These are phyloP conservation scores for Drosophila stalkeri DNA, from an alignment of 2,888 invertebrate species.

Conservation along the genomic window DNA sequence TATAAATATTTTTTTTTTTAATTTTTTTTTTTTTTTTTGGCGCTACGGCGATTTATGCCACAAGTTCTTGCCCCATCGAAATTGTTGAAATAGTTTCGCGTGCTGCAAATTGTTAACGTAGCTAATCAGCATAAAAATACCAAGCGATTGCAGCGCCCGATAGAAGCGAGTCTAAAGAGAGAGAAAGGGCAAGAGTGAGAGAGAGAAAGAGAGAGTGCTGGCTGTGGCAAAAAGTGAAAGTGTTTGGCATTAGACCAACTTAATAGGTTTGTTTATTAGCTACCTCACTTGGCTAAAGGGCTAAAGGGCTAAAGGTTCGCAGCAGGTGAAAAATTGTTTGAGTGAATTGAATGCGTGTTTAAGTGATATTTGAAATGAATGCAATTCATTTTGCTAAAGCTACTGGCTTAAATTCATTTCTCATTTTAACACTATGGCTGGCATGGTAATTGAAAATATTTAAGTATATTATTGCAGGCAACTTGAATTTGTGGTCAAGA, in stretches of 20 bases:
- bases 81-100: conserved; percentile 74
- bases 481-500: neutral
- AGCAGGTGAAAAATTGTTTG: conserved; percentile 8
- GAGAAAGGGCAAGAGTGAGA: too few species aligned
- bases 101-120: conserved; percentile 73
- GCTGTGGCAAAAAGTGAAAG: conserved; percentile 48
- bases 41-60: conserved; percentile 59
- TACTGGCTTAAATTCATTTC: conserved; percentile 23
- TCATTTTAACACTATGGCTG: conserved; percentile 22
- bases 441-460: conserved; percentile 2
- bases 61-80: conserved; percentile 46
- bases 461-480: neutral
- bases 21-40: conserved; percentile 13
- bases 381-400: conserved; percentile 2
- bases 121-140: conserved; percentile 77
- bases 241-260: conserved; percentile 50
- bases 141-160: conserved; percentile 33
- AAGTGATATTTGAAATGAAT: conserved; percentile 18
- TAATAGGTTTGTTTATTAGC: conserved; percentile 53
- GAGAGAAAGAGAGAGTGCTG: neutral
- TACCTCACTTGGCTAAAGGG: neutral
- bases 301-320: neutral
- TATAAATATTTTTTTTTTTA: neutral
- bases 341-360: conserved; percentile 37
- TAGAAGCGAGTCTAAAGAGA: neutral